Conservation (phyloP, 2,888 invertebrate genomes). For the Boloria selene region DNA sequence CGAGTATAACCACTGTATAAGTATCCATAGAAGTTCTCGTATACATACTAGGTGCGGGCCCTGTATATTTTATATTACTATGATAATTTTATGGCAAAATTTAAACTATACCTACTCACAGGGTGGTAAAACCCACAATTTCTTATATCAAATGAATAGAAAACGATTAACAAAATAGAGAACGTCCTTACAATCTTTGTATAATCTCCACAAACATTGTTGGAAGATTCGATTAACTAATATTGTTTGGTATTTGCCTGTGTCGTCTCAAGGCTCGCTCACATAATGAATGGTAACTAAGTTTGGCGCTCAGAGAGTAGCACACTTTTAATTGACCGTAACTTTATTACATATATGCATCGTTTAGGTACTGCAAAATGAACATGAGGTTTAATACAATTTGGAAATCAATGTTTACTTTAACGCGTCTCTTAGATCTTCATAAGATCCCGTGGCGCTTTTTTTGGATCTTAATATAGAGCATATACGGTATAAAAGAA, state of each 20-base stretch:
- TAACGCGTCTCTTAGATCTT: too few relatives aligned
- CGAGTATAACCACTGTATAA: too few relatives aligned
- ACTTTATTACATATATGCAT: constrained; percentile 77
- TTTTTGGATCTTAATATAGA: too few relatives aligned
- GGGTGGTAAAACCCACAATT: too few relatives aligned
- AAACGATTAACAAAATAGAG: not conserved
- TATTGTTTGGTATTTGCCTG: constrained; percentile 67
- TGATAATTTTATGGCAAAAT: too few relatives aligned
- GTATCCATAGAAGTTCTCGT: too few relatives aligned
- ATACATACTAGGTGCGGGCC: too few relatives aligned
- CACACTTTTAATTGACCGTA: constrained; percentile 81
- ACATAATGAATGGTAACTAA: constrained; percentile 63
- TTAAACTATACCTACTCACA: too few relatives aligned
- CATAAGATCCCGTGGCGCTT: too few relatives aligned
- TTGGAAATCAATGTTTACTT: not conserved
- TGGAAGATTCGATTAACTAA: constrained; percentile 44
- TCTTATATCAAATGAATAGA: not conserved
- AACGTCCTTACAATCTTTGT: not conserved
- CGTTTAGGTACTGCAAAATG: constrained; percentile 66
- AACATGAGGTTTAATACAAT: not conserved
- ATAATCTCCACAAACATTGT: constrained; percentile 5
- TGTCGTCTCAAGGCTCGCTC: constrained; percentile 61
- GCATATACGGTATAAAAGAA: too few relatives aligned
- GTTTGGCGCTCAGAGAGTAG: constrained; percentile 60
- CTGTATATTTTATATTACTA: too few relatives aligned